Evolutionary conservation across 2,888 invertebrate species (phyloP).

Genomic region (Sminthurinus aureus): DNA sequence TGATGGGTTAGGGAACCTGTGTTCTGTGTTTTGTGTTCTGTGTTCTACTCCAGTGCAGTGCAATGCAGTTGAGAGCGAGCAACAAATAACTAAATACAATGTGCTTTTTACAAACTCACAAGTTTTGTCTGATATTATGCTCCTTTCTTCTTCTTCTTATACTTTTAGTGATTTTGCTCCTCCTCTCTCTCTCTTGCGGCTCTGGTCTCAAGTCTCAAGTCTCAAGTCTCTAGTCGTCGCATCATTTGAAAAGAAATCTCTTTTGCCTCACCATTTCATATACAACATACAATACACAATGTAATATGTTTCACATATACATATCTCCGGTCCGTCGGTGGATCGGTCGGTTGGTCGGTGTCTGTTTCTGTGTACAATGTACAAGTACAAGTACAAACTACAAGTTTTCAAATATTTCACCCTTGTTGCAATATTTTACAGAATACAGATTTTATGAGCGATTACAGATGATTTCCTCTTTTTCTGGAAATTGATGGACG

Average conservation of each 20-base stretch:
- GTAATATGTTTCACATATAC: no score
- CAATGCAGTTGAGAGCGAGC: background rate
- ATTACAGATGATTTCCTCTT: no score
- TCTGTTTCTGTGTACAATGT: background rate
- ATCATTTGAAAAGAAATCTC: background rate
- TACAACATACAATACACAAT: no score
- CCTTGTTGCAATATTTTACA: no score
- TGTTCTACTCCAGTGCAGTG: background rate
- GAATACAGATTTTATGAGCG: no score
- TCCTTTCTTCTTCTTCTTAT: background rate
- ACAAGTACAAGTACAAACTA: no score
- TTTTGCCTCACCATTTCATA: no score
- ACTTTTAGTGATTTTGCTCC: background rate
- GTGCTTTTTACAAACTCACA: background rate
- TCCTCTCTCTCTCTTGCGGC: slow-evolving; percentile 4
- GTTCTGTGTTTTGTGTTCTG: background rate
- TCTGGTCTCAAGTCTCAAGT: background rate
- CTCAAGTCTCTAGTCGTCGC: background rate
- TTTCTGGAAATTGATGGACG: no score
- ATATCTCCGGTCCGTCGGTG: background rate
- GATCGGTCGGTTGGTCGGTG: background rate
- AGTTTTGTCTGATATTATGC: background rate
- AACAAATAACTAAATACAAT: slow-evolving; percentile 16
- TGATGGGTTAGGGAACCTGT: slow-evolving; percentile 14
- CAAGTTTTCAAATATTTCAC: no score